These are phyloP conservation scores for Saccostrea glomerata DNA, from an alignment of 1,140 invertebrate genomes.

Conservation along the genomic window DNA sequence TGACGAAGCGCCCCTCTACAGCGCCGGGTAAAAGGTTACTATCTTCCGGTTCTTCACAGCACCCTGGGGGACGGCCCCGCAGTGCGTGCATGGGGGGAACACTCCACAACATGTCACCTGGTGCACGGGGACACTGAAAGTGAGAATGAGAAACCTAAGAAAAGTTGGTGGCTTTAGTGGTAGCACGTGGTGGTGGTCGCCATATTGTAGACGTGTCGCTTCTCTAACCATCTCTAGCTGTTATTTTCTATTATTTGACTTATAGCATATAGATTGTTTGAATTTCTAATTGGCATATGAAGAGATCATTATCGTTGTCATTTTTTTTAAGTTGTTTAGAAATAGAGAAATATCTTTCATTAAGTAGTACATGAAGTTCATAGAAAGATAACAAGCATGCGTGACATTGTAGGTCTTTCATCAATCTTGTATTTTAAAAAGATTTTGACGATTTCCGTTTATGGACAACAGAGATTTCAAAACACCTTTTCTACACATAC, in stretches of 20 bases:
- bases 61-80: conserved; percentile 50
- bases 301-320: too few species aligned
- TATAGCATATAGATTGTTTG: neutral
- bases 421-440: too few species aligned
- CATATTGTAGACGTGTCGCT: conserved; percentile 10
- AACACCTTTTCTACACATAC: too few species aligned
- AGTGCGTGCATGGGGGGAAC: conserved; percentile 60
- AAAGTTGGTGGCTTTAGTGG: conserved; percentile 42
- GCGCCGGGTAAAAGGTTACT: conserved; percentile 63
- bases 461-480: too few species aligned
- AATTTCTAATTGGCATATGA: neutral
- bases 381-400: too few species aligned
- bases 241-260: neutral
- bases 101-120: conserved; percentile 52
- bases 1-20: conserved; percentile 52
- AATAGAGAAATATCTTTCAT: too few species aligned
- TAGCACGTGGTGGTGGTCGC: conserved; percentile 39
- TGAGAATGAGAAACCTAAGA: conserved; percentile 51
- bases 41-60: conserved; percentile 37
- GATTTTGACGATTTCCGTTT: too few species aligned
- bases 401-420: too few species aligned
- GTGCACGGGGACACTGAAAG: conserved; percentile 55
- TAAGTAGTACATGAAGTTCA: too few species aligned
- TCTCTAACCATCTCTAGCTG: conserved; percentile 1
- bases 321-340: too few species aligned